These are phyloP conservation scores for Porphyrio hochstetteri DNA, from an alignment of 2,113 vertebrate genomes.

Conservation along the genomic window DNA sequence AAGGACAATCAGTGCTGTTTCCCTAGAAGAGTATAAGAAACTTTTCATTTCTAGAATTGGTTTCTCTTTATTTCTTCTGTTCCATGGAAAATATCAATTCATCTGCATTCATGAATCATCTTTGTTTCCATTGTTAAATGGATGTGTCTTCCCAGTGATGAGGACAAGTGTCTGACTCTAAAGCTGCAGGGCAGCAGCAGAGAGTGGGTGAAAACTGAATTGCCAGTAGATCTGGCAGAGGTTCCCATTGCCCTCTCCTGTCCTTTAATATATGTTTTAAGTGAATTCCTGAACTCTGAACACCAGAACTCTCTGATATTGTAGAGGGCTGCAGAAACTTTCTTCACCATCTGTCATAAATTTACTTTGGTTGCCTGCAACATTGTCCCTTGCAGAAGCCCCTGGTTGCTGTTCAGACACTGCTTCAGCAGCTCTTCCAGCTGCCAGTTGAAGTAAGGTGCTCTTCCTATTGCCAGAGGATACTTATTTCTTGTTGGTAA, in stretches of 20 bases:
- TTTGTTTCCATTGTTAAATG: neutral
- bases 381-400: rapidly evolving
- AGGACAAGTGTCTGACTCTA: neutral
- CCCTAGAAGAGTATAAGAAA: neutral
- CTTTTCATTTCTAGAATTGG: neutral
- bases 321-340: neutral
- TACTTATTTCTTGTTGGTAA: neutral
- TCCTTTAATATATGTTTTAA: neutral
- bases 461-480: neutral
- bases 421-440: neutral
- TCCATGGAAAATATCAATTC: neutral
- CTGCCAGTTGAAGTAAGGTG: neutral
- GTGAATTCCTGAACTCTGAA: neutral
- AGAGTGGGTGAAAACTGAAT: neutral
- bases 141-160: neutral
- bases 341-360: neutral
- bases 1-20: neutral
- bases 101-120: neutral
- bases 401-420: neutral
- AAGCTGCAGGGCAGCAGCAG: neutral
- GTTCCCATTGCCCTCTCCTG: neutral
- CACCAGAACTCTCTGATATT: neutral
- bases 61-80: neutral
- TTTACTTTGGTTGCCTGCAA: neutral
- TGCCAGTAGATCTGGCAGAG: neutral